Percentiles rank a stretch among this genome's conserved stretches.
Conservation (phyloP, 2,888 invertebrate genomes). For the Andrena hattorfiana region DNA sequence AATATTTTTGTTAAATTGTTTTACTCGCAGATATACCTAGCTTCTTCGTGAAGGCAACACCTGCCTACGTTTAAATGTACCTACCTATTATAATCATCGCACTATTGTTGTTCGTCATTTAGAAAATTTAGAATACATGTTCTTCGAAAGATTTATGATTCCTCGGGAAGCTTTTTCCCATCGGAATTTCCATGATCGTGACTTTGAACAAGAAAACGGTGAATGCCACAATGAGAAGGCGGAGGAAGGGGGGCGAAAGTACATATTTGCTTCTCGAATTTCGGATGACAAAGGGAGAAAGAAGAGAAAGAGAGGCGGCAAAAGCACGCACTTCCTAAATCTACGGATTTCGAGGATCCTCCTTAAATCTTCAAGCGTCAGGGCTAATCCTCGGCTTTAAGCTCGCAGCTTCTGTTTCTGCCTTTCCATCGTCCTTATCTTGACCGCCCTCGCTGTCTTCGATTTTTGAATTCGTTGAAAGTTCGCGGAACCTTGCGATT, state of each 20-base stretch:
- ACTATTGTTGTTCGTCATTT: background rate
- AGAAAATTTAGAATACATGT: background rate
- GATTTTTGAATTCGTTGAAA: conserved; percentile 43
- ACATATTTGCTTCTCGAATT: conserved; percentile 73
- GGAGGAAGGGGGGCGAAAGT: conserved; percentile 52
- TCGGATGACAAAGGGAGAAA: conserved; percentile 48
- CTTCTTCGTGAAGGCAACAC: no score
- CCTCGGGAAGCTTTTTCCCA: background rate
- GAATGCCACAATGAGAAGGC: conserved; percentile 41
- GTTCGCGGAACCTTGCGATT: conserved; percentile 27
- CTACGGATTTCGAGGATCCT: conserved; percentile 67
- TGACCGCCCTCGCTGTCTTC: conserved; percentile 22
- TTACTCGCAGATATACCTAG: no score
- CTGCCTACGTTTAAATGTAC: no score
- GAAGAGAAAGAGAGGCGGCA: conserved; percentile 31
- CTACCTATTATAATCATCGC: background rate
- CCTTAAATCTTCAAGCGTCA: conserved; percentile 70
- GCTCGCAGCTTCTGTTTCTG: conserved; percentile 47
- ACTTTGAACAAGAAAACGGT: conserved; percentile 25
- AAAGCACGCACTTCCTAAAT: conserved; percentile 73
- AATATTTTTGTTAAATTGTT: no score
- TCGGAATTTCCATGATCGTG: conserved; percentile 31
- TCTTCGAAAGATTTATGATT: background rate
- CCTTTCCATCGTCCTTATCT: conserved; percentile 53
- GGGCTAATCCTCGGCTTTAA: conserved; percentile 62